Evolutionary conservation across 2,113 vertebrate genomes (phyloP).

Genomic region (Chrysemys picta): DNA sequence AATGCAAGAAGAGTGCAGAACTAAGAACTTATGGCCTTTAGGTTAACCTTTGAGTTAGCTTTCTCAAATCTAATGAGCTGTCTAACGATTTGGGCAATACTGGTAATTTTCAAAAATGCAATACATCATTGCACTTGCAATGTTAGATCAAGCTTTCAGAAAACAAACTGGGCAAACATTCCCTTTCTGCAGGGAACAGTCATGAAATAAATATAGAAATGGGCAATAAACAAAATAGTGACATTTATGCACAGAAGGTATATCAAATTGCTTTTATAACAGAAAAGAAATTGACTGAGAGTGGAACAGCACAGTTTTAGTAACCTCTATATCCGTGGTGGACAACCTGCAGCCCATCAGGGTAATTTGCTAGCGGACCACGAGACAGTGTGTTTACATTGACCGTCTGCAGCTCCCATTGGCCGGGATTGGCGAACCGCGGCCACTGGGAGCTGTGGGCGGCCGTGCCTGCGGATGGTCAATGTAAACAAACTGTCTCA

Average conservation of each 20-base stretch:
- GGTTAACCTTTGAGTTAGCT: not conserved
- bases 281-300: constrained; percentile 57
- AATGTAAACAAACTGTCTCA: too few relatives aligned
- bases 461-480: too few relatives aligned
- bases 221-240: constrained; percentile 48
- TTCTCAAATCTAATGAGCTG: constrained; percentile 35
- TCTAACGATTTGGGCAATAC: not conserved
- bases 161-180: constrained; percentile 47
- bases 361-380: too few relatives aligned
- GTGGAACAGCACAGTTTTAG: constrained; percentile 44
- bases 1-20: not conserved
- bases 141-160: not conserved
- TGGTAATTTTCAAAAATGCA: constrained; percentile 57
- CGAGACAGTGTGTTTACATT: too few relatives aligned
- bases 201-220: constrained; percentile 57
- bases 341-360: too few relatives aligned
- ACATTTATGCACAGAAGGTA: constrained; percentile 57
- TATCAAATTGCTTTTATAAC: constrained; percentile 51
- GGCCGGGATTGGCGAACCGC: too few relatives aligned
- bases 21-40: not conserved
- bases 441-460: too few relatives aligned
- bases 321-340: constrained; percentile 38
- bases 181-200: constrained; percentile 30
- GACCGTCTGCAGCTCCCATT: too few relatives aligned
- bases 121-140: constrained; percentile 26